These are phyloP conservation scores for Stichopus chloronotus DNA, from an alignment of 35 echinoderm and acorn worm species.

Conservation along the genomic window DNA sequence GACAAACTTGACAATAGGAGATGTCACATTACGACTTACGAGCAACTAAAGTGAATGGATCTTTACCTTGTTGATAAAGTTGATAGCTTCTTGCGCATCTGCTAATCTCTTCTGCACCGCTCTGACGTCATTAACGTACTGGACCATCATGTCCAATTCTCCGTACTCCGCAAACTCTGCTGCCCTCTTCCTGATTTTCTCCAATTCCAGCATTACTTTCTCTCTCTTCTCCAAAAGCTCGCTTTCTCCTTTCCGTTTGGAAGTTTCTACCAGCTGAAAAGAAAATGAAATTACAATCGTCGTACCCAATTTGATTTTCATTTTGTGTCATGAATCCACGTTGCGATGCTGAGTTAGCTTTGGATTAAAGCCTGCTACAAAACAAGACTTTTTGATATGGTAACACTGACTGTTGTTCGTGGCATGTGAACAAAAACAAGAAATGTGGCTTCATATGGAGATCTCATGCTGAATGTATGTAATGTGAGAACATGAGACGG, in stretches of 20 bases:
- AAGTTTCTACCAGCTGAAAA: constrained; percentile 85
- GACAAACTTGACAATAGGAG: no score
- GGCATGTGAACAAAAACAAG: no score
- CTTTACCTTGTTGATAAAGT: constrained; percentile 91
- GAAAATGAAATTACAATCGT: not conserved
- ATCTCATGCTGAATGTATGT: no score
- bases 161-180: constrained; percentile 97
- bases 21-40: no score
- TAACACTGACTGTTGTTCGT: no score
- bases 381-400: no score
- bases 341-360: no score
- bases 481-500: no score
- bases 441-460: no score
- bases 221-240: constrained; percentile 91
- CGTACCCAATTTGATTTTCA: not conserved
- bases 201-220: constrained; percentile 95
- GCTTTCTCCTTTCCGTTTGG: constrained; percentile 96
- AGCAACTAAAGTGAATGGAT: not conserved
- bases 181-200: constrained; percentile 87
- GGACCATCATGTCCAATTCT: constrained; percentile 98
- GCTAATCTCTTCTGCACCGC: constrained; percentile 90
- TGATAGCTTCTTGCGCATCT: constrained; percentile 89
- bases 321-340: not conserved
- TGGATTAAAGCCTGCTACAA: no score
- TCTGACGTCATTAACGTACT: constrained; percentile 98